These are phyloP conservation scores for Drosophila prolongata DNA, from an alignment of 2,888 invertebrate genomes.

Conservation along the genomic window DNA sequence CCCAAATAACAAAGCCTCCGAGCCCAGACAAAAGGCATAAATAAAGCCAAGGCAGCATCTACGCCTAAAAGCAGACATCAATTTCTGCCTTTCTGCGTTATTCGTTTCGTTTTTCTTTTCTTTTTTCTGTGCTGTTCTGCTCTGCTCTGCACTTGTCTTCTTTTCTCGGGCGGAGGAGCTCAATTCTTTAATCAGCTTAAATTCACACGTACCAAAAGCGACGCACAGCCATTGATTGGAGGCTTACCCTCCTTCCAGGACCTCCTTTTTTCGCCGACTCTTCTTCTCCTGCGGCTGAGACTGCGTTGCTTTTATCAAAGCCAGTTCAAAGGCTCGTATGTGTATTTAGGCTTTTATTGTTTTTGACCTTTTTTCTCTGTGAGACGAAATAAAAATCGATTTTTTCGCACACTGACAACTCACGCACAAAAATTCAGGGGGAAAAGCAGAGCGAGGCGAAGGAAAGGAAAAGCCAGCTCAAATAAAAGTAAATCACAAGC, in stretches of 20 bases:
- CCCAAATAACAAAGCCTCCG: slow-evolving; percentile 65
- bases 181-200: slow-evolving; percentile 83
- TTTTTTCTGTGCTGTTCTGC: slow-evolving; percentile 7
- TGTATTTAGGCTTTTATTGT: slow-evolving; percentile 80
- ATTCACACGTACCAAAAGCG: slow-evolving; percentile 82
- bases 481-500: slow-evolving; percentile 68
- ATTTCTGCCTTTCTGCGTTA: slow-evolving; percentile 59
- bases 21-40: slow-evolving; percentile 69
- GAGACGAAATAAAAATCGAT: slow-evolving; percentile 64
- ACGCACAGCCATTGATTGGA: slow-evolving; percentile 79
- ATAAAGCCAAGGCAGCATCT: slow-evolving; percentile 62
- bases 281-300: slow-evolving; percentile 33
- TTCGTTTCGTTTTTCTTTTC: slow-evolving; percentile 11
- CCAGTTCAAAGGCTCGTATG: slow-evolving; percentile 78
- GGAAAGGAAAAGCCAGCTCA: slow-evolving; percentile 48
- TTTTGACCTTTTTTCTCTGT: slow-evolving; percentile 71
- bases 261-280: slow-evolving; percentile 6
- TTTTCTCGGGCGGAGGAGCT: slow-evolving; percentile 34
- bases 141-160: slow-evolving; percentile 10
- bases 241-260: slow-evolving; percentile 56
- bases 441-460: slow-evolving; percentile 9
- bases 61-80: slow-evolving; percentile 75
- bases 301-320: slow-evolving; percentile 69
- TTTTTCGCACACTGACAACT: slow-evolving; percentile 45
- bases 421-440: slow-evolving; percentile 41